phyloP scores from a whole-genome alignment of 1,140 invertebrate species.

The Ceratitis capitata region DNA sequence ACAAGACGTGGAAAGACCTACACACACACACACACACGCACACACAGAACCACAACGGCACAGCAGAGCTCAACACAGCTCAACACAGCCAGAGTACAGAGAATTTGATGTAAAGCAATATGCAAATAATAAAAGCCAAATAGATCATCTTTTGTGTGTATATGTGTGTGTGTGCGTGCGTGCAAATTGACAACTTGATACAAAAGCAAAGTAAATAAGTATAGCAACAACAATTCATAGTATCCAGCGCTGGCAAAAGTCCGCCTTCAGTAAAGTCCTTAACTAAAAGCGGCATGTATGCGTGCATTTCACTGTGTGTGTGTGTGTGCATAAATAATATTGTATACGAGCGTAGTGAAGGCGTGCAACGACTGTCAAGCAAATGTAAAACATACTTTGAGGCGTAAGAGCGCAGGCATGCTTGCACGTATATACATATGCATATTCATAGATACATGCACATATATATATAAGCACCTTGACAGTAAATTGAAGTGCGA shows the following conservation, averaged over 20 bases:
- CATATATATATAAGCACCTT: not conserved
- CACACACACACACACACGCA: not conserved
- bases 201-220: not conserved
- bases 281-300: not conserved
- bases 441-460: not conserved
- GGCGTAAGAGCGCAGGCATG: not conserved
- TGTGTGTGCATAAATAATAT: not conserved
- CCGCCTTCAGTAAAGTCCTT: not conserved
- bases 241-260: not conserved
- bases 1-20: not conserved
- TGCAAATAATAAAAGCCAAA: constrained; percentile 36
- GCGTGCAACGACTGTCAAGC: not conserved
- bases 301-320: not conserved
- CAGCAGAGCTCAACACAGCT: not conserved
- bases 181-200: constrained; percentile 10
- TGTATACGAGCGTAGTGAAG: not conserved
- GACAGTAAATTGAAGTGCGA: constrained; percentile 2
- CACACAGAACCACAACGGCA: not conserved
- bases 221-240: not conserved
- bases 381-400: not conserved
- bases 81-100: not conserved
- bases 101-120: not conserved
- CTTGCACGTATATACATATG: too few relatives aligned
- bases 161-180: not conserved
- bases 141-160: too few relatives aligned